Evolutionary conservation across 2,797 vertebrate genomes (phyloP).

Genomic region (Enoplosus armatus): DNA sequence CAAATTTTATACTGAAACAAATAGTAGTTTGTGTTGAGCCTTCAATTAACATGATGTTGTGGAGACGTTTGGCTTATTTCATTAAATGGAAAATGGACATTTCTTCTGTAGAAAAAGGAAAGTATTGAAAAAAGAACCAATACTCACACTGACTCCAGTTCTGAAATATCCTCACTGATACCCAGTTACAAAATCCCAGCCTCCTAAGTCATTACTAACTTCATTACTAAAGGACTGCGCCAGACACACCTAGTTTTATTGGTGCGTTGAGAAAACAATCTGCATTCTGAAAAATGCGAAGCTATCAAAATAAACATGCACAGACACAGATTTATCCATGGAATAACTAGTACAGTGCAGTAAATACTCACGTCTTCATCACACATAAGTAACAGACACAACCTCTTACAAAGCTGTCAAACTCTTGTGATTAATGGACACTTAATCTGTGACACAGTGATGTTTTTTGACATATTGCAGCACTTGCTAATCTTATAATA

Average conservation of each 20-base stretch:
- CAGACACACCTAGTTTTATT: conserved; percentile 8
- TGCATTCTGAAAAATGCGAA: conserved; percentile 37
- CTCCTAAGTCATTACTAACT: neutral
- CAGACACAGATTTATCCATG: conserved; percentile 29
- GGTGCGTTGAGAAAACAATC: conserved; percentile 18
- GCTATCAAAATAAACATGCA: conserved; percentile 49
- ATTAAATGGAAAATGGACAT: neutral
- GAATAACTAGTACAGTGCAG: conserved; percentile 28
- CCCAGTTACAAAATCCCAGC: neutral
- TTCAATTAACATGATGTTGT: neutral
- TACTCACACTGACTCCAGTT: neutral
- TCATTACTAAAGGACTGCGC: conserved; percentile 15
- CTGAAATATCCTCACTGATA: neutral
- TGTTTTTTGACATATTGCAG: conserved; percentile 28
- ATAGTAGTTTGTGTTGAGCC: neutral
- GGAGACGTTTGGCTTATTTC: neutral
- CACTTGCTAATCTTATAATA: conserved; percentile 15
- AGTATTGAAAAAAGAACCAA: neutral
- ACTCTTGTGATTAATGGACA: conserved; percentile 12
- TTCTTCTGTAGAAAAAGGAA: neutral
- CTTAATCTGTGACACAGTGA: conserved; percentile 29
- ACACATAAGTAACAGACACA: conserved; percentile 15
- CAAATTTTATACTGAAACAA: neutral
- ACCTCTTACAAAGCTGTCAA: conserved; percentile 6
- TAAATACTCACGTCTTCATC: conserved; percentile 36